These are phyloP conservation scores for Cherax quadricarinatus DNA, from an alignment of 1,140 invertebrate species.

Conservation along the genomic window DNA sequence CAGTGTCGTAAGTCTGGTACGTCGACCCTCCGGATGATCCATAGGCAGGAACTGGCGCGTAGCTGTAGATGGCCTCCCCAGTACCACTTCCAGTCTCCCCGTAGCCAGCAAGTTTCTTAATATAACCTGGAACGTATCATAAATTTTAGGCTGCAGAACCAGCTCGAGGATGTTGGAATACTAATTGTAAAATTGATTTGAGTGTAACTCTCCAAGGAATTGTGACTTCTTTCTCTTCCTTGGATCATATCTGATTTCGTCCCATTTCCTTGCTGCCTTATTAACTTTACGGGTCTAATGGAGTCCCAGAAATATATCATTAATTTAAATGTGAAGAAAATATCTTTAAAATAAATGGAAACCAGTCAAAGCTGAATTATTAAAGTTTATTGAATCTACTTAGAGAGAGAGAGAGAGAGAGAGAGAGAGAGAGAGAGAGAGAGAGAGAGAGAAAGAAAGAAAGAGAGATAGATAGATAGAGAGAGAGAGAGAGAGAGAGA, in stretches of 20 bases:
- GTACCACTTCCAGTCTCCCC: conserved; percentile 1
- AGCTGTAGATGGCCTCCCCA: not conserved
- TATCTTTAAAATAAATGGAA: too few species aligned
- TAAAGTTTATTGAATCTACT: too few species aligned
- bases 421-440: not conserved
- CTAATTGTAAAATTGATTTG: too few species aligned
- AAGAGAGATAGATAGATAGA: too few species aligned
- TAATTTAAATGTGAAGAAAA: too few species aligned
- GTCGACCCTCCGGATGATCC: not conserved
- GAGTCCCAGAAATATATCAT: too few species aligned
- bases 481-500: not conserved
- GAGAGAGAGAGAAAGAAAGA: not conserved
- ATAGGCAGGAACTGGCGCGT: conserved; percentile 4
- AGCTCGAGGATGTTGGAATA: not conserved
- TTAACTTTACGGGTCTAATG: too few species aligned
- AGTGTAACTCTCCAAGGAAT: too few species aligned
- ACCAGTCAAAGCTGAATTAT: too few species aligned
- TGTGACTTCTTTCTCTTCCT: not conserved
- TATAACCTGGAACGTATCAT: not conserved
- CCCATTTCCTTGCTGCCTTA: too few species aligned
- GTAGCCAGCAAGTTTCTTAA: conserved; percentile 3
- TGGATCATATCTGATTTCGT: too few species aligned
- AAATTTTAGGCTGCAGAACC: not conserved
- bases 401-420: not conserved
- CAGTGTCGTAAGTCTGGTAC: conserved; percentile 17